Evolutionary conservation across 2,113 vertebrate species (phyloP).

Genomic region (Silurus asotus): DNA sequence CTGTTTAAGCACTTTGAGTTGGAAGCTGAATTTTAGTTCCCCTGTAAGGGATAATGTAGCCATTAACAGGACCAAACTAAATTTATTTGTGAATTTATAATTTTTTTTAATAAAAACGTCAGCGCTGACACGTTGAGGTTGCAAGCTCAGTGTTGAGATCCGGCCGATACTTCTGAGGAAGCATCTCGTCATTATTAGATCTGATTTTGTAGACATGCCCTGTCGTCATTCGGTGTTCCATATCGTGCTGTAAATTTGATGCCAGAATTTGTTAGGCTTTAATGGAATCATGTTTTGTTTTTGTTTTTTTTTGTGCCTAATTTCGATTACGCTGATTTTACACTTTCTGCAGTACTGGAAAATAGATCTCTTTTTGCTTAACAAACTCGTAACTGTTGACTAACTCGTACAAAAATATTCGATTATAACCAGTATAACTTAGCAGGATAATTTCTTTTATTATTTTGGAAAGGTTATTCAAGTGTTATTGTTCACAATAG

Average conservation of each 20-base stretch:
- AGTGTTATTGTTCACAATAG: constrained; percentile 8
- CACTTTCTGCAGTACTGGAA: constrained; percentile 22
- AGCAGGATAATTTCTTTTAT: neutral
- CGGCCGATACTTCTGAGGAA: neutral
- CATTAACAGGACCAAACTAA: constrained; percentile 11
- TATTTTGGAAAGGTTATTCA: neutral
- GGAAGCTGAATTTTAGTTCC: neutral
- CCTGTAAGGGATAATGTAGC: constrained; percentile 19
- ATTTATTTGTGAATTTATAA: constrained; percentile 14
- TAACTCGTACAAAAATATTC: constrained; percentile 25
- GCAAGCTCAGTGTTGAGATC: constrained; percentile 14
- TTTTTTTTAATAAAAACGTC: neutral
- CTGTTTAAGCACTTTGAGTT: neutral
- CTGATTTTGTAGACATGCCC: constrained; percentile 12
- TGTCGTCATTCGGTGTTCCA: constrained; percentile 20
- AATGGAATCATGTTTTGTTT: constrained; percentile 21
- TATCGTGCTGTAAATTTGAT: constrained; percentile 31
- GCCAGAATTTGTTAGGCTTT: constrained; percentile 29
- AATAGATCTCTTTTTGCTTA: neutral
- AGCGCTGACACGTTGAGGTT: neutral
- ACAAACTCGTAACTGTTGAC: constrained; percentile 22
- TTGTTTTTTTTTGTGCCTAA: constrained; percentile 25
- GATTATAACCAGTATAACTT: constrained; percentile 2
- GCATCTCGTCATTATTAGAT: neutral
- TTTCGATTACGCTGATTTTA: constrained; percentile 16